phyloP scores from a whole-genome alignment of 1,140 invertebrate species.

The Eciton burchellii region DNA sequence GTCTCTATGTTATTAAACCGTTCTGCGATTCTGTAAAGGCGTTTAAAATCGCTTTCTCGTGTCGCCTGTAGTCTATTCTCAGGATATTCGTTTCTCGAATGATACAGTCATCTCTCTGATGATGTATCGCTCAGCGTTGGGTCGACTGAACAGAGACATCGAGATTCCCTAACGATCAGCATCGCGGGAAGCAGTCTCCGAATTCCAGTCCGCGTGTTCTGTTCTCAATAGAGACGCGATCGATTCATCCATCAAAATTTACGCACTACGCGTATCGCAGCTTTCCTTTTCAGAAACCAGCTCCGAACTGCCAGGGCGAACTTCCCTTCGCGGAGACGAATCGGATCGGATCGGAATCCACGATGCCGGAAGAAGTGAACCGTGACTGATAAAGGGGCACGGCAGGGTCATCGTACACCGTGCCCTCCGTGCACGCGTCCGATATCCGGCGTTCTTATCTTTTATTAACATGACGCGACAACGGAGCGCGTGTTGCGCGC shows the following conservation, averaged over 20 bases:
- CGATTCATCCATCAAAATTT: slow-evolving; percentile 31
- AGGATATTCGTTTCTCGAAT: too few species aligned
- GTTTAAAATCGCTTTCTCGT: slow-evolving; percentile 6
- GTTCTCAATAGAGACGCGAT: neutral
- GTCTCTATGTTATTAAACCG: slow-evolving; percentile 43
- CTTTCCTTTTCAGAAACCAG: slow-evolving; percentile 41
- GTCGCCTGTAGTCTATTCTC: neutral
- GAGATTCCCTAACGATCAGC: too few species aligned
- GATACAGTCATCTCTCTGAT: too few species aligned
- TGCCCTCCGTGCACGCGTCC: neutral
- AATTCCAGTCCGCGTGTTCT: too few species aligned
- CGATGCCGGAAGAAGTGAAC: slow-evolving; percentile 46
- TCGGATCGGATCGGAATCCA: slow-evolving; percentile 45
- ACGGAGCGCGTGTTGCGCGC: slow-evolving; percentile 25
- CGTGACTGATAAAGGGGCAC: slow-evolving; percentile 56
- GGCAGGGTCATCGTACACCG: slow-evolving; percentile 18
- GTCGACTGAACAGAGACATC: too few species aligned
- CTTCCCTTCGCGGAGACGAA: slow-evolving; percentile 55
- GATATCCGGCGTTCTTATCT: slow-evolving; percentile 52
- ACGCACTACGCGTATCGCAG: neutral
- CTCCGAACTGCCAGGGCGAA: neutral
- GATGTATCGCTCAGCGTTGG: too few species aligned
- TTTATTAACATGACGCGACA: slow-evolving; percentile 60
- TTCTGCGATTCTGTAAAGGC: slow-evolving; percentile 16
- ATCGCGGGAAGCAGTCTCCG: too few species aligned